Evolutionary conservation across 92 coral and sea anemone genomes (phyloP).

Genomic region (Epizoanthus illoricatus): DNA sequence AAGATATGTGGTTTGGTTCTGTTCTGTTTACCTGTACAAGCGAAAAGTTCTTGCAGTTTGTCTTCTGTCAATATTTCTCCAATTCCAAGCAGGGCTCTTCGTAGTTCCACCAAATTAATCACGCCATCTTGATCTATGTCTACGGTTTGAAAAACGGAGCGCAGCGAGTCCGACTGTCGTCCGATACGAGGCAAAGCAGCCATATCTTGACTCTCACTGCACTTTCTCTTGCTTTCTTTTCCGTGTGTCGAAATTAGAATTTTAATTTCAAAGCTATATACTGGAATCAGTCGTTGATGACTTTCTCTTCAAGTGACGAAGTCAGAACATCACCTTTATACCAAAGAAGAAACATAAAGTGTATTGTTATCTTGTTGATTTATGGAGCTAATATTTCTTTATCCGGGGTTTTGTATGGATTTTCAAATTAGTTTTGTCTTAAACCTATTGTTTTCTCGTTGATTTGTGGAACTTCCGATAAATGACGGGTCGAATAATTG

Average conservation of each 20-base stretch:
- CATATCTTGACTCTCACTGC: background rate
- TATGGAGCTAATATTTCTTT: background rate
- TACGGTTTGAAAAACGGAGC: background rate
- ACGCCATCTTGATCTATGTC: slow-evolving; percentile 22
- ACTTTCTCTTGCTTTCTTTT: background rate
- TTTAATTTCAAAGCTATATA: background rate
- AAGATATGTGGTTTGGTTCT: background rate
- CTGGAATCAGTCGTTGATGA: background rate
- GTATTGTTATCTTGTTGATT: slow-evolving; percentile 5
- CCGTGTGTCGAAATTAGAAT: background rate
- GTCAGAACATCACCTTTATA: background rate
- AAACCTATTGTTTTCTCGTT: slow-evolving; percentile 3
- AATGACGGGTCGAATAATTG: background rate
- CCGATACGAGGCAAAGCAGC: slow-evolving; percentile 12
- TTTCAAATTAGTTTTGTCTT: background rate
- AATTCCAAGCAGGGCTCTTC: slow-evolving; percentile 32
- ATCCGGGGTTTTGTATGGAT: background rate
- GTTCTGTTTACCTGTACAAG: slow-evolving; percentile 55
- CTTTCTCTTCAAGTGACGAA: background rate
- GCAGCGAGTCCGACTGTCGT: slow-evolving; percentile 7
- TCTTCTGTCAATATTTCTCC: slow-evolving; percentile 61
- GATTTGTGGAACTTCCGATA: background rate
- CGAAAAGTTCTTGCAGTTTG: slow-evolving; percentile 52
- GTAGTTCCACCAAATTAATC: slow-evolving; percentile 15
- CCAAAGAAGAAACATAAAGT: slow-evolving; percentile 12